Evolutionary conservation across 2,888 invertebrate species (phyloP), one percentile per base, ranked within the genome.

Genomic region (Lithophane semibrunnea): DNA sequence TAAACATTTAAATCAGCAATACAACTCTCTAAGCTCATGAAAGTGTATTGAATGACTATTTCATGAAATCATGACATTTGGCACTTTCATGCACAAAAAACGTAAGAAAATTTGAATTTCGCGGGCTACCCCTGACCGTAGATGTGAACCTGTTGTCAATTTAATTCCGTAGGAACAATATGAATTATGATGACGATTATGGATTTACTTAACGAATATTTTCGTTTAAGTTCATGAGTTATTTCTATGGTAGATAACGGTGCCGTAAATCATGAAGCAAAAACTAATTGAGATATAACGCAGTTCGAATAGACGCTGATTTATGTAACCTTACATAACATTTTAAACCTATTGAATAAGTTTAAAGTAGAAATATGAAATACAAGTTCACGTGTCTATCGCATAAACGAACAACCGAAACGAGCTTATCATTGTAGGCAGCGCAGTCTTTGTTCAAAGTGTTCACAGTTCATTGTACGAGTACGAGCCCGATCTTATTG

Each of bases 381-480:
- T 37, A 64, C 52, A 58, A 24, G 37, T 68, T 49, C 64, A 37
- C 58, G 24, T 58, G 52, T 79, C 29, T 49, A 54, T 21, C 58
- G 42, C n/a, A 75, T 18, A 54, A 76, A 76, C 44, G 42, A 54
- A 72, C 79, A 69, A 71, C 71, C 65, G 61, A 86, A 80, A 79
- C 80, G 12, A 79, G 73, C 75, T 84, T 85, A 87, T 85, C 86
- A 77, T 71, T 81, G 49, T 66, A 73, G 73, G 75, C 79, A 71
- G 68, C 69, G 64, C 66, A 60, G 66, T 83, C 87, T 86, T 88
- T 88, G 86, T 86, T 82, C 74, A 61, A 79, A 78, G 75, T 77
- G 67, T 80, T 78, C 78, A 75, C 77, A 84, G 86, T 86, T 88
- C 86, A 88, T 77, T 83, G 88, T 81, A 84, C 86, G 79, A 78